Percentiles rank a stretch among this genome's conserved stretches.
Conservation (phyloP, 2,888 invertebrate species). For the Mythimna loreyi region DNA sequence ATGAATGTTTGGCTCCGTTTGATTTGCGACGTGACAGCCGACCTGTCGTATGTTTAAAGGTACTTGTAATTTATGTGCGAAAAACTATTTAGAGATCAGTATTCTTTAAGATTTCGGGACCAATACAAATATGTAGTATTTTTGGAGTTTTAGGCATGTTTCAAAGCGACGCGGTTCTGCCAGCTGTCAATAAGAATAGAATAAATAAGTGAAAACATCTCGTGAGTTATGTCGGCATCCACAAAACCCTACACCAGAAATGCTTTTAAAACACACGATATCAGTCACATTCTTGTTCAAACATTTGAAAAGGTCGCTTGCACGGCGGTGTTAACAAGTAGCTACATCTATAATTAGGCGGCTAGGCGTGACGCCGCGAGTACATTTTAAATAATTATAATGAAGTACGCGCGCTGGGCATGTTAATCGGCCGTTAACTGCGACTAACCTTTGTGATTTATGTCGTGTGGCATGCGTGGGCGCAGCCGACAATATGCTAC, state of each 20-base stretch:
- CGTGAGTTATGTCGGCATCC: slow-evolving; percentile 6
- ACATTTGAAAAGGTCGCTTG: slow-evolving; percentile 39
- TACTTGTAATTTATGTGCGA: slow-evolving; percentile 37
- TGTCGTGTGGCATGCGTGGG: slow-evolving; percentile 44
- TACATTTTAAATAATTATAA: slow-evolving; percentile 69
- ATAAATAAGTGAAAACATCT: slow-evolving; percentile 5
- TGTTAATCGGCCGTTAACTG: slow-evolving; percentile 55
- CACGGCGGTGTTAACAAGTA: slow-evolving; percentile 43
- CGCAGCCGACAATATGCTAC: slow-evolving; percentile 18
- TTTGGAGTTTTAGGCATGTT: slow-evolving; percentile 3
- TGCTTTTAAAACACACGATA: slow-evolving; percentile 23
- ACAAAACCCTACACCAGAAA: slow-evolving; percentile 11
- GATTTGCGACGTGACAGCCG: slow-evolving; percentile 54
- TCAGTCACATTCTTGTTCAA: slow-evolving; percentile 35
- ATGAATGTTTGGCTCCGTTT: slow-evolving; percentile 56
- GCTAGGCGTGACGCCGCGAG: slow-evolving; percentile 64
- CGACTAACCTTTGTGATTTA: slow-evolving; percentile 57
- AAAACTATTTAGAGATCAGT: slow-evolving; percentile 28
- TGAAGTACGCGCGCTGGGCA: slow-evolving; percentile 48
- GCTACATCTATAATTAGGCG: slow-evolving; percentile 66
- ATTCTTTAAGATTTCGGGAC: slow-evolving; percentile 9
- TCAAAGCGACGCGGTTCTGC: not conserved
- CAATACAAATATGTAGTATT: slow-evolving; percentile 1
- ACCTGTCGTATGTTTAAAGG: slow-evolving; percentile 26
- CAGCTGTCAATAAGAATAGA: slow-evolving; percentile 6